Evolutionary conservation across 2,797 vertebrate species (phyloP).

Genomic region (Gymnocypris eckloni): DNA sequence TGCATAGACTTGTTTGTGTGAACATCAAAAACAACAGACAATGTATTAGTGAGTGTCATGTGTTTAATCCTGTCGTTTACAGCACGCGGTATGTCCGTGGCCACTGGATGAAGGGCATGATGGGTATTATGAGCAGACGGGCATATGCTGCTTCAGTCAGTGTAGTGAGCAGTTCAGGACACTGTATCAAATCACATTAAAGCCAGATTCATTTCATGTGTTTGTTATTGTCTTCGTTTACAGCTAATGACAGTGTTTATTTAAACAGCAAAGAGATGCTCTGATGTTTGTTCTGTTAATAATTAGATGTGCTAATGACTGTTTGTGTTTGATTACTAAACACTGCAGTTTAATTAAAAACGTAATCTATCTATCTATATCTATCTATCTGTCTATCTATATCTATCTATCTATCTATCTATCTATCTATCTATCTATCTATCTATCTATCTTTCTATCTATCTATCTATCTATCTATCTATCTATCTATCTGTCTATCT

Average conservation of each 20-base stretch:
- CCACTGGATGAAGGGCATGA: conserved; percentile 15
- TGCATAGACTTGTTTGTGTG: conserved; percentile 57
- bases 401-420: background rate
- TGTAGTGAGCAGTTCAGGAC: conserved; percentile 37
- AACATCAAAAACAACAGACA: conserved; percentile 52
- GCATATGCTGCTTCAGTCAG: conserved; percentile 41
- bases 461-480: too few relatives aligned
- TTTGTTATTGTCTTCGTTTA: conserved; percentile 53
- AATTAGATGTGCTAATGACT: conserved; percentile 78
- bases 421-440: too few relatives aligned
- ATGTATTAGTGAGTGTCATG: conserved; percentile 13
- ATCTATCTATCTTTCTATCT: too few relatives aligned
- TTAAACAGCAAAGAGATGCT: conserved; percentile 74
- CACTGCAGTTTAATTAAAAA: background rate
- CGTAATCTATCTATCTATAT: background rate
- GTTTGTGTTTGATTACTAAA: conserved; percentile 61
- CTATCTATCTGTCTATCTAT: background rate
- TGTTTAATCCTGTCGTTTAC: conserved; percentile 58
- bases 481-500: too few relatives aligned
- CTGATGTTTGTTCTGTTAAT: conserved; percentile 65
- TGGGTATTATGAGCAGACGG: conserved; percentile 51
- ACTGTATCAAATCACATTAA: conserved; percentile 55
- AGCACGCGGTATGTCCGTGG: background rate
- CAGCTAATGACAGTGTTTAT: conserved; percentile 71
- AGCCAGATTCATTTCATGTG: conserved; percentile 51